Percentiles rank a stretch among this genome's conserved stretches.
phyloP scores from a whole-genome alignment of 2,113 vertebrate species.

The Calyptomena viridis region DNA sequence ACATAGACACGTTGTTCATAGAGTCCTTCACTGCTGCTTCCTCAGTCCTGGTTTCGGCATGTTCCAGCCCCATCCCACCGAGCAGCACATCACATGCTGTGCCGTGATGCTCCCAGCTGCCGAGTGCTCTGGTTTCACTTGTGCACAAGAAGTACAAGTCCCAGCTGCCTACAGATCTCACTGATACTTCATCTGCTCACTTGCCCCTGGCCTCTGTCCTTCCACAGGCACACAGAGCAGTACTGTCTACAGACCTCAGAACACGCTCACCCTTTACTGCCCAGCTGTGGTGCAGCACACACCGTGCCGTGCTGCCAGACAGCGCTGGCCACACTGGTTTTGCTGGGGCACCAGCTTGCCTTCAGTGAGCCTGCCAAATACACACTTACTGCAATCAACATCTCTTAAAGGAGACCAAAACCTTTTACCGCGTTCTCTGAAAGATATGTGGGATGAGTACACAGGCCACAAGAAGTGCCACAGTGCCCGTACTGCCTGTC shows the following conservation, averaged over 20 bases:
- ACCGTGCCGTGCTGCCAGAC: accelerated
- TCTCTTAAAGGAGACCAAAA: background rate
- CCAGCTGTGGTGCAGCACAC: background rate
- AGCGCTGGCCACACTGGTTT: background rate
- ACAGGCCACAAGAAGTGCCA: background rate
- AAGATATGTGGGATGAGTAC: background rate
- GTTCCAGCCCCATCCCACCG: background rate
- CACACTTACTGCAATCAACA: background rate
- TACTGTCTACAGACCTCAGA: background rate
- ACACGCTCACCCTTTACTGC: accelerated
- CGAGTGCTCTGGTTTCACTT: background rate
- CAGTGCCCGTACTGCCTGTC: background rate
- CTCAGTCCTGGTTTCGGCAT: background rate
- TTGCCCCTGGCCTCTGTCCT: background rate
- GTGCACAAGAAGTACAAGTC: background rate
- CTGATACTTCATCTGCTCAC: background rate
- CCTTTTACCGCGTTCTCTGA: background rate
- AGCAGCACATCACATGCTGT: background rate
- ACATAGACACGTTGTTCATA: background rate
- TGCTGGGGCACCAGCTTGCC: background rate
- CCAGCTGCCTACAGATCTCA: background rate
- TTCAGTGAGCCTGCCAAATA: background rate
- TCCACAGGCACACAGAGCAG: background rate
- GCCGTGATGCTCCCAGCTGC: background rate
- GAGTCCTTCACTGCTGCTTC: background rate